Conservation (phyloP, 2,797 vertebrate species). For the Loris lydekkerianus region DNA sequence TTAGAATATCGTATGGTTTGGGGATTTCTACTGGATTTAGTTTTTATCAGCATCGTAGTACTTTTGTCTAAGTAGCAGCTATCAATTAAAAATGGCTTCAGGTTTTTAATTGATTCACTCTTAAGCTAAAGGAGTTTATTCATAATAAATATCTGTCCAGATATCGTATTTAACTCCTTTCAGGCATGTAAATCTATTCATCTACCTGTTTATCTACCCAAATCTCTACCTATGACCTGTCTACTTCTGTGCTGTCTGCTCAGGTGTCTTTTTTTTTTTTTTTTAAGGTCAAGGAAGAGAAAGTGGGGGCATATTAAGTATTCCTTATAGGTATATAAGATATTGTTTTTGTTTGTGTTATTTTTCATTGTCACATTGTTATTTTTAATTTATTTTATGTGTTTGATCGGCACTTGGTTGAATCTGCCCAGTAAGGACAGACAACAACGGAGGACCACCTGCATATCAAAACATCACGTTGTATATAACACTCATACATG, state of each 20-base stretch:
- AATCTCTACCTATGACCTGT: background rate
- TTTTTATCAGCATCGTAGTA: background rate
- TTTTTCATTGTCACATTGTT: background rate
- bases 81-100: background rate
- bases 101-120: background rate
- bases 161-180: background rate
- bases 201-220: background rate
- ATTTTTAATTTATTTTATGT: background rate
- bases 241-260: background rate
- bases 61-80: background rate
- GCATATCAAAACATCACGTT: background rate
- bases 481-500: background rate
- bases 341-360: background rate
- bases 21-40: background rate
- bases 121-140: background rate
- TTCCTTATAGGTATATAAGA: background rate
- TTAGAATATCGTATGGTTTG: background rate
- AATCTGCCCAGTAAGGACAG: background rate
- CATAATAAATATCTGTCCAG: background rate
- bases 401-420: background rate
- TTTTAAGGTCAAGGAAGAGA: background rate
- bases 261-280: background rate
- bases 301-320: background rate
- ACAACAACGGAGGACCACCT: too few relatives aligned
- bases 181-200: background rate